These are phyloP conservation scores for Sinocyclocheilus rhinocerous DNA, from an alignment of 2,113 vertebrate species.

Conservation along the genomic window DNA sequence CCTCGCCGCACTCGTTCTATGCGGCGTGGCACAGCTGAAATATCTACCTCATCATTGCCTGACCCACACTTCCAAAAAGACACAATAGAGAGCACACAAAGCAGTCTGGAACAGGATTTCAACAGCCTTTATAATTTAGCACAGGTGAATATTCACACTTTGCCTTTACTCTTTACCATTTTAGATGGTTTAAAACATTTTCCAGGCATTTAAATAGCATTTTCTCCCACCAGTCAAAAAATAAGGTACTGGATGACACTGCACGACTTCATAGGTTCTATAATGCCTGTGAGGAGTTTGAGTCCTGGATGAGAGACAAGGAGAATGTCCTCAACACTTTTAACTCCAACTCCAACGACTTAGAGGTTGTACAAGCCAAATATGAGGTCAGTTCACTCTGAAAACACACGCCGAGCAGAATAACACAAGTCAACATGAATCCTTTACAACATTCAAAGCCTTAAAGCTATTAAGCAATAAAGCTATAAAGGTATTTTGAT, in stretches of 20 bases:
- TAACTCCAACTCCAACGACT: conserved; percentile 73
- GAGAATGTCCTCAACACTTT: conserved; percentile 78
- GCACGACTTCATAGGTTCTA: conserved; percentile 81
- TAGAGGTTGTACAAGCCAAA: conserved; percentile 79
- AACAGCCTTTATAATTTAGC: conserved; percentile 72
- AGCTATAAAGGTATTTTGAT: not conserved
- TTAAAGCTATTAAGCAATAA: not conserved
- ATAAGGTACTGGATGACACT: conserved; percentile 78
- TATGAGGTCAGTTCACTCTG: conserved; percentile 76
- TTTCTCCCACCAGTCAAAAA: conserved; percentile 68
- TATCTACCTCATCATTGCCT: conserved; percentile 53
- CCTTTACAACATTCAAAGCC: not conserved
- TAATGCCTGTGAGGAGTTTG: conserved; percentile 83
- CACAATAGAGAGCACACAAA: conserved; percentile 78
- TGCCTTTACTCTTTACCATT: not conserved
- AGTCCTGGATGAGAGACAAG: conserved; percentile 87
- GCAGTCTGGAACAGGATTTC: conserved; percentile 75
- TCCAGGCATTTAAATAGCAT: not conserved
- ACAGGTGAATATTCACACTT: conserved; percentile 72
- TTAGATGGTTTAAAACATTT: not conserved
- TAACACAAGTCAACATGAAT: not conserved
- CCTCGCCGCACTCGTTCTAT: conserved; percentile 67
- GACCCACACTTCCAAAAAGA: conserved; percentile 80
- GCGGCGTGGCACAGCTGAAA: conserved; percentile 67
- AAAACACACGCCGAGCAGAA: not conserved